A percentile compares a stretch with the other conserved stretches of the same genome.
Conservation (phyloP, 2,888 invertebrate species). For the Tipula helvola region DNA sequence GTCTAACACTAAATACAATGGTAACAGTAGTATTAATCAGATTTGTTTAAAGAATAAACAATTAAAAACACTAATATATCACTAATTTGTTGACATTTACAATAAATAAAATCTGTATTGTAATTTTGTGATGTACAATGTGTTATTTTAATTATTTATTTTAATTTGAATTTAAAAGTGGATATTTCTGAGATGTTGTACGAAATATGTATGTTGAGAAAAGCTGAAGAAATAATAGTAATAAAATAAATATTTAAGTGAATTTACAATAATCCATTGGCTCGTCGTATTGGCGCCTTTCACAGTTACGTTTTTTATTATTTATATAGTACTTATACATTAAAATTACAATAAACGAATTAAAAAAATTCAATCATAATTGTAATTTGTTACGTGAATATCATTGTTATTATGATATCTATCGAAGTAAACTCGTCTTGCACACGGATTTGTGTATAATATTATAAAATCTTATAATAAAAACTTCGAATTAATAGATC, state of each 20-base stretch:
- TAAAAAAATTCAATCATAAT: neutral
- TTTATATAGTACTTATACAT: too few relatives aligned
- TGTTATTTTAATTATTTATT: neutral
- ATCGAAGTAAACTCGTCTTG: too few relatives aligned
- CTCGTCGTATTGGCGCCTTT: neutral
- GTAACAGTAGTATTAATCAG: too few relatives aligned
- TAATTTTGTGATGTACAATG: too few relatives aligned
- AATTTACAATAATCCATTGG: neutral
- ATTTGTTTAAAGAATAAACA: neutral
- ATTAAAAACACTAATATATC: neutral
- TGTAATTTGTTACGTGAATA: neutral
- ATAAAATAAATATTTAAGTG: neutral
- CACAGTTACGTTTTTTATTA: neutral
- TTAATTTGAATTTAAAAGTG: too few relatives aligned
- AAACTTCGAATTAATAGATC: too few relatives aligned
- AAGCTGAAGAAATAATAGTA: neutral
- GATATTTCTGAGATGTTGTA: neutral
- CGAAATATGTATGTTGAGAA: neutral
- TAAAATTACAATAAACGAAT: neutral
- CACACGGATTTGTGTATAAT: too few relatives aligned
- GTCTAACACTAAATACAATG: too few relatives aligned
- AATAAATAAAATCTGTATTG: too few relatives aligned
- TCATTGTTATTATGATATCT: neutral
- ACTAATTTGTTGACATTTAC: too few relatives aligned
- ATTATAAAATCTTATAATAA: too few relatives aligned